Conservation (phyloP, 2,797 vertebrate species). For the Pseudochirops corinnae region DNA sequence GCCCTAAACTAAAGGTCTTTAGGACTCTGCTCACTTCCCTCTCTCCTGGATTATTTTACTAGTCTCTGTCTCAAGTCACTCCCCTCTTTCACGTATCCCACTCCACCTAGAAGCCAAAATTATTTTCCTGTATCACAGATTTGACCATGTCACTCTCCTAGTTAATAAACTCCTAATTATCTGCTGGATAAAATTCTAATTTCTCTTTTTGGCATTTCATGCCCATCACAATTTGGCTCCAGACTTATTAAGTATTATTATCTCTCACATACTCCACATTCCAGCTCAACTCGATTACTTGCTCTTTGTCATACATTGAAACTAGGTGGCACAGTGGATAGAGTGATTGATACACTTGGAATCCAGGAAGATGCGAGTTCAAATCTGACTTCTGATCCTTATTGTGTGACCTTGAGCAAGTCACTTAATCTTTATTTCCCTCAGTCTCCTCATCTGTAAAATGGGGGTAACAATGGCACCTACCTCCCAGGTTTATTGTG, state of each 20-base stretch:
- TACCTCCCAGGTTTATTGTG: not conserved
- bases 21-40: not conserved
- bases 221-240: not conserved
- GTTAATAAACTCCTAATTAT: not conserved
- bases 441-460: not conserved
- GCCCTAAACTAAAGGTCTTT: not conserved
- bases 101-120: not conserved
- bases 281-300: not conserved
- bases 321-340: not conserved
- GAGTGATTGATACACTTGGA: not conserved
- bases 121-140: not conserved
- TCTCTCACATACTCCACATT: not conserved
- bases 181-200: not conserved
- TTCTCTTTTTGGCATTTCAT: not conserved
- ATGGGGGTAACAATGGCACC: not conserved
- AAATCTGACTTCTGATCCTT: not conserved
- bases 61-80: not conserved
- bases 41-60: not conserved
- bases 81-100: not conserved
- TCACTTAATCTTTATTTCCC: not conserved
- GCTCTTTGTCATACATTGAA: not conserved
- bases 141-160: not conserved
- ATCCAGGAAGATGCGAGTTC: not conserved
- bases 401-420: not conserved
- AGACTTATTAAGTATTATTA: not conserved